phyloP scores from a whole-genome alignment of 2,888 invertebrate species.

The Drosophila pseudotakahashii region DNA sequence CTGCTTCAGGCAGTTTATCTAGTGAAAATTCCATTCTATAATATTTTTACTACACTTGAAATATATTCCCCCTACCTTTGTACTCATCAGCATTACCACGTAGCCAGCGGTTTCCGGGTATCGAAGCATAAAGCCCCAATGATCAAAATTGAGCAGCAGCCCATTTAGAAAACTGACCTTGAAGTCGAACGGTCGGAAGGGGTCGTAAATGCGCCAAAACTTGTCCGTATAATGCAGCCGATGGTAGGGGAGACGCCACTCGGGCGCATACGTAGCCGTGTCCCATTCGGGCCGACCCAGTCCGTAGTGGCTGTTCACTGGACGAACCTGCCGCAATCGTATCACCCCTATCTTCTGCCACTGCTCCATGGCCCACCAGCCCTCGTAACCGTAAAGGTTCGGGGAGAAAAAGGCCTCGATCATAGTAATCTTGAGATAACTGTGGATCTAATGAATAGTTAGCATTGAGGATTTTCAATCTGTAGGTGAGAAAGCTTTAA shows the following conservation, averaged over 20 bases:
- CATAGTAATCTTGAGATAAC: conserved; percentile 60
- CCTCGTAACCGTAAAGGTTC: conserved; percentile 15
- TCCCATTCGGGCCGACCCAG: conserved; percentile 37
- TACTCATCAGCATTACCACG: conserved; percentile 66
- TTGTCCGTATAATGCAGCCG: conserved; percentile 64
- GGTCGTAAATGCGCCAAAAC: conserved; percentile 81
- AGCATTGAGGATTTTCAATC: background rate
- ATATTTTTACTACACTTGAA: no score
- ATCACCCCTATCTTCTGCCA: conserved; percentile 73
- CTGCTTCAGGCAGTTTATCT: conserved; percentile 66
- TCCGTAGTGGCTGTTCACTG: conserved; percentile 3
- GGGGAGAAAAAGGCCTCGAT: conserved; percentile 45
- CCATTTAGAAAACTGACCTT: background rate
- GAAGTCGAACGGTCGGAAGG: conserved; percentile 70
- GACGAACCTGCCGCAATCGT: conserved; percentile 72
- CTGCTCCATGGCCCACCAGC: conserved; percentile 67
- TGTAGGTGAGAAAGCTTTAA: no score
- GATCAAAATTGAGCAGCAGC: conserved; percentile 30
- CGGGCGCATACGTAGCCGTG: conserved; percentile 57
- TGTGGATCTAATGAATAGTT: conserved; percentile 47
- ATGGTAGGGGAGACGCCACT: conserved; percentile 66
- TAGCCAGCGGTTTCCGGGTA: conserved; percentile 76
- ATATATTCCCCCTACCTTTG: conserved; percentile 9
- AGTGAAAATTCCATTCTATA: no score
- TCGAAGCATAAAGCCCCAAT: conserved; percentile 53